A percentile compares a stretch with the other conserved stretches of the same genome.
These are phyloP conservation scores for Porites evermanni DNA, from an alignment of 92 coral and sea anemone species.

Conservation along the genomic window DNA sequence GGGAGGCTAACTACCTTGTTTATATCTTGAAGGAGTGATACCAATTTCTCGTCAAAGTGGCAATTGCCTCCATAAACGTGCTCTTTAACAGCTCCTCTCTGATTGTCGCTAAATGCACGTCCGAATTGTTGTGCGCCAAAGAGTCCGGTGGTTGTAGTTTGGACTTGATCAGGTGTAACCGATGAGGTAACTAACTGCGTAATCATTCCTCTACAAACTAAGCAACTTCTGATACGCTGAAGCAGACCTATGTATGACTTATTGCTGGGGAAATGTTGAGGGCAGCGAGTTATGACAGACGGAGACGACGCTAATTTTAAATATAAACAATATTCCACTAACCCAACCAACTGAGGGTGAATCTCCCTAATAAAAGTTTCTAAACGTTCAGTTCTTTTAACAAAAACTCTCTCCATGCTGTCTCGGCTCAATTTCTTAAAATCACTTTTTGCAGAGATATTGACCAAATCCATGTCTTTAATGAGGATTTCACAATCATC, in stretches of 20 bases:
- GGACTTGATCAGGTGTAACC: no score
- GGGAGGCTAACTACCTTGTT: background rate
- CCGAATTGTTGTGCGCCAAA: no score
- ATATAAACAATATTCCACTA: constrained; percentile 13
- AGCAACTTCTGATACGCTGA: constrained; percentile 1
- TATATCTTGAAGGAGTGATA: background rate
- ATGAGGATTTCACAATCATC: background rate
- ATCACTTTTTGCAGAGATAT: background rate
- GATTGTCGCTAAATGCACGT: no score
- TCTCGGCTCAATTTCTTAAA: constrained; percentile 22
- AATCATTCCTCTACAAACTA: constrained; percentile 8
- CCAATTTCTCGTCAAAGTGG: background rate
- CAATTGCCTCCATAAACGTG: background rate
- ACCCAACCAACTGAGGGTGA: constrained; percentile 24
- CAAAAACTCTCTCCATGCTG: constrained; percentile 16
- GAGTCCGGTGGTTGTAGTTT: background rate
- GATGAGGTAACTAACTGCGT: background rate
- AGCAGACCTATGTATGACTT: background rate
- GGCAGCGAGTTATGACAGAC: background rate
- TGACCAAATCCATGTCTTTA: background rate
- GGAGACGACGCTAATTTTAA: background rate
- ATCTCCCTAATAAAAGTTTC: background rate
- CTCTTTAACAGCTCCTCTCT: no score
- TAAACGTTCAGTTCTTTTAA: constrained; percentile 7
- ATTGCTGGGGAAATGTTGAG: background rate